These are phyloP conservation scores for Empis stercorea DNA, from an alignment of 2,888 invertebrate genomes.

Conservation along the genomic window DNA sequence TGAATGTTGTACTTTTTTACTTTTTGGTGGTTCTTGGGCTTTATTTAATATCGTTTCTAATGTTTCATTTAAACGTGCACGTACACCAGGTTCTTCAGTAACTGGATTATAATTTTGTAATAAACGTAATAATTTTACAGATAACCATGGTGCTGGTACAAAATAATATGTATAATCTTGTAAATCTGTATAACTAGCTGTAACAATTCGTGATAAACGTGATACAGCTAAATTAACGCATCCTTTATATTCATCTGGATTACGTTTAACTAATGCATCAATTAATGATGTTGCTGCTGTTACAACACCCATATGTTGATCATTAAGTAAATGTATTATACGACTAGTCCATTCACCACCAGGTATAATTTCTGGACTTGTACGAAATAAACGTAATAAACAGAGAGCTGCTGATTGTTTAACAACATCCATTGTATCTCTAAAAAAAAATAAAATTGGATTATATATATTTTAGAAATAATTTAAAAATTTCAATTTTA, in stretches of 20 bases:
- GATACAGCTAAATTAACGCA: slow-evolving; percentile 97
- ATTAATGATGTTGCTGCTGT: slow-evolving; percentile 97
- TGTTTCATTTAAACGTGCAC: slow-evolving; percentile 92
- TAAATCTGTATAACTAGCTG: slow-evolving; percentile 95
- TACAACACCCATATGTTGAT: slow-evolving; percentile 98
- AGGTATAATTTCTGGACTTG: slow-evolving; percentile 90
- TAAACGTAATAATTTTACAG: slow-evolving; percentile 88
- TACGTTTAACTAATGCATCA: slow-evolving; percentile 95
- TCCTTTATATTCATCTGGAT: slow-evolving; percentile 98
- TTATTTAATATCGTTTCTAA: slow-evolving; percentile 96
- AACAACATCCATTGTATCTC: slow-evolving; percentile 98
- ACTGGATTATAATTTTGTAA: slow-evolving; percentile 98
- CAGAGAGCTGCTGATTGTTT: slow-evolving; percentile 99
- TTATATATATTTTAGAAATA: no score
- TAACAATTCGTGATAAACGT: slow-evolving; percentile 92
- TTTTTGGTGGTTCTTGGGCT: slow-evolving; percentile 98
- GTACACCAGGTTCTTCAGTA: slow-evolving; percentile 88
- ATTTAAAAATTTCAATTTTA: background rate
- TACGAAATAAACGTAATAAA: slow-evolving; percentile 82
- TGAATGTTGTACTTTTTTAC: slow-evolving; percentile 99
- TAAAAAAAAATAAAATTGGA: slow-evolving; percentile 30
- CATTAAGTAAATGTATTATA: slow-evolving; percentile 95
- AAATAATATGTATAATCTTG: slow-evolving; percentile 99
- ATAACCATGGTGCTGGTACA: slow-evolving; percentile 99
- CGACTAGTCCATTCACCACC: slow-evolving; percentile 98